Base-by-base conservation (phyloP, 2,888 invertebrate genomes). In the Maniola hyperantus region DNA sequence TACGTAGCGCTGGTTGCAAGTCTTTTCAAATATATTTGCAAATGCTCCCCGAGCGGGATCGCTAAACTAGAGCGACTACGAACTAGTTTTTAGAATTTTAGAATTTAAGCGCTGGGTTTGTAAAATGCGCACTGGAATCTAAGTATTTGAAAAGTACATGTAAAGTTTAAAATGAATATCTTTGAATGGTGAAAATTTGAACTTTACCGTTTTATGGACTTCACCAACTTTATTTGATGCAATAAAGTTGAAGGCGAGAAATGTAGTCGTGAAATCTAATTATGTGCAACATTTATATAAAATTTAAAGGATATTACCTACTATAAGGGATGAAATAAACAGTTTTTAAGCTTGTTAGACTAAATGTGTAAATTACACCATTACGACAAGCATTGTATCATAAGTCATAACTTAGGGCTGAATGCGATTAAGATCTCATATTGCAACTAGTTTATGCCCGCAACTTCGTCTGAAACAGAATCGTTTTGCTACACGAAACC, bases 11-110 rank as follows among this genome's bases (percentile, higher is more conserved):
- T 26, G 33, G 57, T 42, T 7, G 63, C 54, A 18, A 63, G 18
- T 54, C 39, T 63, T 63, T 63, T 55, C 63, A 55, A 63, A 63
- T 63, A 63, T 63, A 63, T 63, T 63, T 63, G 63, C 46, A 63
- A 63, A 63, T 63, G 33, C 54, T 63, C 46, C 33, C 42, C 63
- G 48, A 48, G 7, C 48, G 48, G 15, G 55, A 55, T 46, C 63
- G 54, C 54, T 55, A 63, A 63, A 46, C 54, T 46, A 46, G 54
- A 63, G 42, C 63, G 63, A 26, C 6, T 20, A 42, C 57, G n/a
- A 62, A 60, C 60, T 60, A 60, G 60, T 50, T 60, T 60, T 50
- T 36, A 50, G 48, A 48, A 18, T 18, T 48, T 48, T 18, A 18
- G 59, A 59, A 59, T 59, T 59, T 59, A 50, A 60, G 36, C 20